phyloP scores from a whole-genome alignment of 1,140 invertebrate species.

The Bombus pascuorum region DNA sequence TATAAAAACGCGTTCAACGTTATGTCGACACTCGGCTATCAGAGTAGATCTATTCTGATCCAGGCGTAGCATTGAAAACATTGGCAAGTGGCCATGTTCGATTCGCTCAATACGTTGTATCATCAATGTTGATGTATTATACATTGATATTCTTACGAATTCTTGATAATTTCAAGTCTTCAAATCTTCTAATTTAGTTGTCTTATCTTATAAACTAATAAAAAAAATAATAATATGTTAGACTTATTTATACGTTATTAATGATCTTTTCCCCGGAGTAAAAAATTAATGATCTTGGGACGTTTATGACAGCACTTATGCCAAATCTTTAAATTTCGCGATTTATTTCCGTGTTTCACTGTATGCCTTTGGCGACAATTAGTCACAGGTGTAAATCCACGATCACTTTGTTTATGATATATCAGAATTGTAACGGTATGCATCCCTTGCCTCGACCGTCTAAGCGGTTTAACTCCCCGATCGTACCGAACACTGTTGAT shows the following conservation, averaged over 20 bases:
- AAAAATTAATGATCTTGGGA: background rate
- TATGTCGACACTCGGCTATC: background rate
- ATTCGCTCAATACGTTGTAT: background rate
- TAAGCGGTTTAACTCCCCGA: background rate
- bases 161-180: background rate
- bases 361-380: background rate
- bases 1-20: background rate
- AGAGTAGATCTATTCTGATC: background rate
- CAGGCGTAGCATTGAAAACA: slow-evolving; percentile 22
- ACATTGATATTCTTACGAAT: background rate
- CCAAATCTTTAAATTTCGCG: background rate
- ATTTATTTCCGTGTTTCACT: background rate
- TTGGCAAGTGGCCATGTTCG: slow-evolving; percentile 4
- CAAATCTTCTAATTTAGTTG: background rate
- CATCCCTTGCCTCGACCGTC: background rate
- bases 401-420: background rate
- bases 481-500: background rate
- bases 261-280: fast-evolving
- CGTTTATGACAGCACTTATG: no score
- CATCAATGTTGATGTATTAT: background rate
- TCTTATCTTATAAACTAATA: background rate
- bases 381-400: no score
- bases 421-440: slow-evolving; percentile 28
- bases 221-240: background rate
- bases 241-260: background rate